Evolutionary conservation across 2,888 invertebrate species (phyloP), one percentile per base, ranked within the genome.

Genomic region (Mesopsocus fuscifrons): DNA sequence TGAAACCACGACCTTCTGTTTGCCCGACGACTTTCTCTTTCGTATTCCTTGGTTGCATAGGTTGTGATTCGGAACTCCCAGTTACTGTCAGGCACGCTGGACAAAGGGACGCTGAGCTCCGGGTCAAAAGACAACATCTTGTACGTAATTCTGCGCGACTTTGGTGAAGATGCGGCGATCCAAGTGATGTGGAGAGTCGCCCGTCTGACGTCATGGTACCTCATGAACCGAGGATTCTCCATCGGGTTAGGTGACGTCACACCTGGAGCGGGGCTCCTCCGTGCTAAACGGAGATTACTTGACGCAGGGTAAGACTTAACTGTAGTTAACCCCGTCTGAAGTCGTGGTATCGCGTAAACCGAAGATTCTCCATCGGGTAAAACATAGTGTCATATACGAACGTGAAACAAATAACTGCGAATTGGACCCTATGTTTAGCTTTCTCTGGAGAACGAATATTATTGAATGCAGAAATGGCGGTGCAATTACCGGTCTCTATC

Each of bases 211-310:
- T 91, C 94, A 1, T 81, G 72, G 54, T 87, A 74, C 57, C 72
- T 88, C 57, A 88, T 88, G 80, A 84, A 91, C 59, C 68, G 78
- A 20, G 95, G 95, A 1, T 95, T 97, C 65, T 92, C 92, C 9
- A 92, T 97, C 57, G 91, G 92, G 17, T 84, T 92, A 50, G 84
- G 80, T 16, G 97, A 98, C 65, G 94, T 92, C n/a, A 94, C 91
- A 13, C 95, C 98, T 2, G 85, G 92, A 41, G 67, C 67, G 43
- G 75, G 74, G 50, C 70, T 98, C 30, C 66, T 94, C 5, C 73
- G 73, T 48, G 82, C 83, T 44, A 97, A 95, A 61, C 76, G 82
- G 52, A 68, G 74, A 45, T 68, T 95, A 2, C 64, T 97, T 1
- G 69, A 74, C 35, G 71, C 71, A 17, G 94, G 92, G 73, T n/a